Percentiles rank a stretch among this genome's conserved stretches.
Evolutionary conservation across 2,113 vertebrate genomes (phyloP).

Genomic region (Muntiacus reevesi): DNA sequence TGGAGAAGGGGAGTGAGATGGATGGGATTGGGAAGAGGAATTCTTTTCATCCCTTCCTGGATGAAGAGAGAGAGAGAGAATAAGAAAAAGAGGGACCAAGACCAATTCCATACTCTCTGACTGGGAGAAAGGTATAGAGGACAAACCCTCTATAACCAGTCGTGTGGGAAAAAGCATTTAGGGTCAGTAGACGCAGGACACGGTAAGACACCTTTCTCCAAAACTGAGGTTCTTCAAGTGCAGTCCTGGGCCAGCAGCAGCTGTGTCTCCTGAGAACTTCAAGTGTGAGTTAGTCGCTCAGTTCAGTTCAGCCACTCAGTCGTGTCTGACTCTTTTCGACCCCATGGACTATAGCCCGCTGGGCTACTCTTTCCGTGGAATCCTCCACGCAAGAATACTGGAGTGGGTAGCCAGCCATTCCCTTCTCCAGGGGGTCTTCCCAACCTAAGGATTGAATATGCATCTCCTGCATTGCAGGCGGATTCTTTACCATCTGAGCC

Average conservation of each 20-base stretch:
- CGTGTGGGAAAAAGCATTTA: not conserved
- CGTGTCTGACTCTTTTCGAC: not conserved
- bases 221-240: not conserved
- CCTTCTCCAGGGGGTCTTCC: not conserved
- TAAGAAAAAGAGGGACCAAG: not conserved
- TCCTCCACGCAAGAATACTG: not conserved
- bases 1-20: not conserved
- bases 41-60: not conserved
- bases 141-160: not conserved
- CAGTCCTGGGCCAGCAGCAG: not conserved
- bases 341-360: not conserved
- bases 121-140: not conserved
- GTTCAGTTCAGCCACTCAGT: not conserved
- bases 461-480: fast-evolving
- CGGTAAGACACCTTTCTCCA: not conserved
- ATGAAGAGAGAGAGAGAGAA: not conserved
- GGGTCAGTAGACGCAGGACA: no score
- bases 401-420: not conserved
- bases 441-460: not conserved
- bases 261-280: not conserved
- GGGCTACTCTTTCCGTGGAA: not conserved
- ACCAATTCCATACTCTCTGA: not conserved
- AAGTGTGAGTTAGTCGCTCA: not conserved
- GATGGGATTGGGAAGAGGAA: not conserved
- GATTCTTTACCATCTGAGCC: not conserved